Evolutionary conservation across 2,113 vertebrate species (phyloP).

Genomic region (Pristiophorus japonicus): DNA sequence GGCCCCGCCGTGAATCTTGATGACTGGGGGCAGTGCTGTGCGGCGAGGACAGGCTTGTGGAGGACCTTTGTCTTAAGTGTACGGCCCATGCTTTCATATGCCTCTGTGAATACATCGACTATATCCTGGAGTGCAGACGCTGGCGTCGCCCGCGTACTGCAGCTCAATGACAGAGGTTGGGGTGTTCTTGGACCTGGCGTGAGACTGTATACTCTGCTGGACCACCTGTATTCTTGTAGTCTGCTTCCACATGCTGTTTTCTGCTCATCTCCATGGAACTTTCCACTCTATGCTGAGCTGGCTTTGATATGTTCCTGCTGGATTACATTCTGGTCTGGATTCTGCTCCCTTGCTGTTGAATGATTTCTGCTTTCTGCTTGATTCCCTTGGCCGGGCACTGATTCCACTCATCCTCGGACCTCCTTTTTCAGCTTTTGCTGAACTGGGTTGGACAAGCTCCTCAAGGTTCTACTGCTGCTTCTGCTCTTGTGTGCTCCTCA

Average conservation of each 20-base stretch:
- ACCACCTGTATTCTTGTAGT: neutral
- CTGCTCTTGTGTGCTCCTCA: neutral
- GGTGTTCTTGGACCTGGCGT: too few relatives aligned
- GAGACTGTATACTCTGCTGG: neutral
- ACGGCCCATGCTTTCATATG: too few relatives aligned
- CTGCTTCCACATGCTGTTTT: neutral
- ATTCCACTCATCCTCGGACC: neutral
- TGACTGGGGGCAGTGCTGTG: too few relatives aligned
- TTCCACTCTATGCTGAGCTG: neutral
- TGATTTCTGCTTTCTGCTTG: neutral
- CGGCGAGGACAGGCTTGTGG: too few relatives aligned
- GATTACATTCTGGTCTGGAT: neutral
- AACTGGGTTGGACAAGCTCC: neutral
- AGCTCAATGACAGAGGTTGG: too few relatives aligned
- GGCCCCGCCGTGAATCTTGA: too few relatives aligned
- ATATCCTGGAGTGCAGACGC: too few relatives aligned
- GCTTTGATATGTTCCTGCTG: neutral
- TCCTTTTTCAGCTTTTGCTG: neutral
- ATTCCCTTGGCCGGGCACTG: neutral
- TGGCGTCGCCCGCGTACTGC: too few relatives aligned
- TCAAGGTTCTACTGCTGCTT: neutral
- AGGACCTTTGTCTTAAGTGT: too few relatives aligned
- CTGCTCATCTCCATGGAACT: neutral
- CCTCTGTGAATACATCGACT: too few relatives aligned
- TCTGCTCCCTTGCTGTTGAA: neutral